A percentile compares a stretch with the other conserved stretches of the same genome.
These are phyloP conservation scores for Campoplex capitator DNA, from an alignment of 2,888 invertebrate species.

Conservation along the genomic window DNA sequence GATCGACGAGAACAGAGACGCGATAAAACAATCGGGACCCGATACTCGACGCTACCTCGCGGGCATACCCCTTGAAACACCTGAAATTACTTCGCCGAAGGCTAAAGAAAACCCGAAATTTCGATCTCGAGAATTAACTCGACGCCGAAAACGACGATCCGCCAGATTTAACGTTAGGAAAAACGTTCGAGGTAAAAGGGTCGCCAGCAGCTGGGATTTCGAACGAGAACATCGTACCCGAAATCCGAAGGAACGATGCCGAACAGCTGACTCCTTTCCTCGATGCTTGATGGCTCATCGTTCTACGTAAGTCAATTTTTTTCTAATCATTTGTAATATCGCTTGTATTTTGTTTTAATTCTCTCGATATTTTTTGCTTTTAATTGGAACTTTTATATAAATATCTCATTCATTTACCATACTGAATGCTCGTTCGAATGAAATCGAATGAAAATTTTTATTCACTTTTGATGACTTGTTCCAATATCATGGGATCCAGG, in stretches of 20 bases:
- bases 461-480: no score
- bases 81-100: constrained; percentile 17
- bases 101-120: neutral
- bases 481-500: no score
- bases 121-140: constrained; percentile 32
- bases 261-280: constrained; percentile 70
- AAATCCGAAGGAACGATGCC: constrained; percentile 70
- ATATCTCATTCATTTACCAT: no score
- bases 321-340: neutral
- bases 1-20: constrained; percentile 25
- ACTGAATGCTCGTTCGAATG: no score
- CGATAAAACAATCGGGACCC: neutral
- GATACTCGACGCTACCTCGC: neutral
- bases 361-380: no score
- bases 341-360: neutral
- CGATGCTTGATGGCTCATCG: constrained; percentile 75
- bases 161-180: neutral
- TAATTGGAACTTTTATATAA: no score
- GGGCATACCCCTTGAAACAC: constrained; percentile 5
- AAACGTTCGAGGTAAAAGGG: neutral
- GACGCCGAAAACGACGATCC: constrained; percentile 24
- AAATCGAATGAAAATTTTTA: no score
- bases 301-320: constrained; percentile 69
- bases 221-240: constrained; percentile 18
- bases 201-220: constrained; percentile 4